phyloP scores from a whole-genome alignment of 2,797 vertebrate genomes.

The Nyctalus aviator region DNA sequence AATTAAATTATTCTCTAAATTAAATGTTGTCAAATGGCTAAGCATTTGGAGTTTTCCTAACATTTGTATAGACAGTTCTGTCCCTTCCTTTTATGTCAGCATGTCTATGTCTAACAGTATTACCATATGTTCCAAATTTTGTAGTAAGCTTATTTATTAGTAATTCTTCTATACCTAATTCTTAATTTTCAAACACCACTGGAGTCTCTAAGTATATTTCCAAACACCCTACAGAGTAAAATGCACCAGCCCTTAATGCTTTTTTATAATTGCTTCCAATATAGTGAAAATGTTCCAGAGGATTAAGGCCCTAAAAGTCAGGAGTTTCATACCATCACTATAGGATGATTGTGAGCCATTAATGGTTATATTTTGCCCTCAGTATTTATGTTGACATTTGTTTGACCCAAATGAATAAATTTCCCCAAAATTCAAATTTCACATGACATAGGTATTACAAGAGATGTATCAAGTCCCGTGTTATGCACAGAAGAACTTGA shows the following conservation, averaged over 20 bases:
- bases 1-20: constrained; percentile 45
- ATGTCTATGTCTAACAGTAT: neutral
- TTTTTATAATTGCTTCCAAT: neutral
- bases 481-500: neutral
- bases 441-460: neutral
- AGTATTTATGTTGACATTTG: neutral
- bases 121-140: neutral
- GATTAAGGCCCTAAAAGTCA: neutral
- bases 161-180: neutral
- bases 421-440: neutral
- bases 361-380: neutral
- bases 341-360: neutral
- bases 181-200: constrained; percentile 15
- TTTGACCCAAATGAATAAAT: neutral
- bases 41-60: neutral
- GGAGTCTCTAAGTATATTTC: neutral
- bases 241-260: neutral
- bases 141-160: neutral
- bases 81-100: neutral
- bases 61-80: neutral
- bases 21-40: neutral
- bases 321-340: neutral
- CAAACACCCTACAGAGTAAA: neutral
- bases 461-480: neutral
- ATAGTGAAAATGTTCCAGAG: neutral